Evolutionary conservation across 2,888 invertebrate genomes (phyloP).

Genomic region (Stictocephala bisonia): DNA sequence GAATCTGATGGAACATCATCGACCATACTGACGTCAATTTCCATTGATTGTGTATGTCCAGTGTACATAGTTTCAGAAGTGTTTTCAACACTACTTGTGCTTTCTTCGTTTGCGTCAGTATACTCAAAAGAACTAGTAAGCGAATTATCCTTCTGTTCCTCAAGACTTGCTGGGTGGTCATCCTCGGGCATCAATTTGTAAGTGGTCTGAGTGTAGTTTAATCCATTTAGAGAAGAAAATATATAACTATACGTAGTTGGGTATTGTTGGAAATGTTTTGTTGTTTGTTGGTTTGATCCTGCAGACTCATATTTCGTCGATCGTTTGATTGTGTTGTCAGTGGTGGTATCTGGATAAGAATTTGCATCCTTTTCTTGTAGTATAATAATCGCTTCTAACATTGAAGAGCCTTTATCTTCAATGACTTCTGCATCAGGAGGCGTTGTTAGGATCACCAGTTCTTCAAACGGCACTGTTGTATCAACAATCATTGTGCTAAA

Average conservation of each 20-base stretch:
- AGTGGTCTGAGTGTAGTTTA: not conserved
- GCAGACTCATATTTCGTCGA: slow-evolving; percentile 2
- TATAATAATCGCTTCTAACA: slow-evolving; percentile 7
- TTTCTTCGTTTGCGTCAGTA: not conserved
- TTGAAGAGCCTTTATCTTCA: not conserved
- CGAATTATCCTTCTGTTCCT: no score
- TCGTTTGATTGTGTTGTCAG: no score
- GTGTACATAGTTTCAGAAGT: not conserved
- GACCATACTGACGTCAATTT: no score
- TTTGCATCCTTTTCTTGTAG: not conserved
- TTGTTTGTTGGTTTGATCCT: not conserved
- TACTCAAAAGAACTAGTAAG: no score
- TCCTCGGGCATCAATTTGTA: not conserved
- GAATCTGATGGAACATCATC: not conserved
- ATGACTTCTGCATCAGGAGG: not conserved
- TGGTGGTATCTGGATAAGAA: no score
- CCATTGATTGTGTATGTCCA: not conserved
- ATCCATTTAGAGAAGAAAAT: not conserved
- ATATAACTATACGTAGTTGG: no score
- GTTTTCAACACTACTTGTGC: not conserved
- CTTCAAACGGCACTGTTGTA: slow-evolving; percentile 8
- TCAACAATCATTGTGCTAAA: not conserved
- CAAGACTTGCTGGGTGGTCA: not conserved
- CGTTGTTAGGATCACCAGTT: not conserved
- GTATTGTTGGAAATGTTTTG: no score